These are phyloP conservation scores for Callosobruchus maculatus DNA, from an alignment of 2,888 invertebrate species.

Conservation along the genomic window DNA sequence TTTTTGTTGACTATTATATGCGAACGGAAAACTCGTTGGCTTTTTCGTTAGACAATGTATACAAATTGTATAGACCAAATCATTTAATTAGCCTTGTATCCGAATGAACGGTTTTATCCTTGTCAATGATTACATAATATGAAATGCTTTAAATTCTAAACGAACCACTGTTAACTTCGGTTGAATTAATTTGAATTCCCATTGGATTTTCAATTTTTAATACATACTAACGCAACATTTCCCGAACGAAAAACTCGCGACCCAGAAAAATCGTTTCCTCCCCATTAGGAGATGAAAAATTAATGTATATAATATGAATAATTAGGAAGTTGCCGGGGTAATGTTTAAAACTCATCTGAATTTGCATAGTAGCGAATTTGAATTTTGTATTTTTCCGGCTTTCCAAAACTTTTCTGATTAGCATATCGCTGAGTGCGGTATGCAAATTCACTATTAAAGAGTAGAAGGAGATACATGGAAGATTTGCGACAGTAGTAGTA, in stretches of 20 bases:
- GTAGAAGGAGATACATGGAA: neutral
- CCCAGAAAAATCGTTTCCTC: neutral
- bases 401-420: neutral
- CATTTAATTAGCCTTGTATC: neutral
- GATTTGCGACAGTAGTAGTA: no score
- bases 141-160: neutral
- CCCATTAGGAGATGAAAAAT: neutral
- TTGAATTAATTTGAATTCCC: neutral
- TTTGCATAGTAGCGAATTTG: neutral
- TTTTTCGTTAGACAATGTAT: no score
- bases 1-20: no score
- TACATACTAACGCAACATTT: neutral
- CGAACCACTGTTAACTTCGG: neutral
- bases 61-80: no score
- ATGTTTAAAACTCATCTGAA: neutral
- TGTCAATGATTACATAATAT: neutral
- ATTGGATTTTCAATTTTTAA: neutral
- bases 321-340: neutral
- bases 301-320: neutral
- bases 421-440: neutral
- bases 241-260: neutral
- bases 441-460: neutral
- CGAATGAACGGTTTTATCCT: neutral
- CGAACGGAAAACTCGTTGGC: no score
- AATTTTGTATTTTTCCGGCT: neutral